Base-by-base conservation (phyloP, 2,797 vertebrate species). In the Rhabdomys pumilio region DNA sequence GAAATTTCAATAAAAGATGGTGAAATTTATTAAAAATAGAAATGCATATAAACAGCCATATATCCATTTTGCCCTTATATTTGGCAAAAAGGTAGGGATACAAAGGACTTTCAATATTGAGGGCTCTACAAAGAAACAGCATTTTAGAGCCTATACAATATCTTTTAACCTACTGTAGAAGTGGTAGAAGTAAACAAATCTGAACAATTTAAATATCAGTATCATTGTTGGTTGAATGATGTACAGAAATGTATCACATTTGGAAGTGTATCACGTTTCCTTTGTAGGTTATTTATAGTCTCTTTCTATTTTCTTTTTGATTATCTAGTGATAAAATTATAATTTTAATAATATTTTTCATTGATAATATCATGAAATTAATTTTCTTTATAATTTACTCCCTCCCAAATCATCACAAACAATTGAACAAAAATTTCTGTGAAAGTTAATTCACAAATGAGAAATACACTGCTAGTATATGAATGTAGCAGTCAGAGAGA, bases 1-100 rank as follows among this genome's bases (percentile, higher is more conserved):
- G 17, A 93, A 82, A 95, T 94, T 44, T 84, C 84, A 96, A 44
- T 84, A 83, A 91, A 94, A 95, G 47, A 95, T 67, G 57, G 4
- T 17, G 13, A 94, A 69, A 17, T 38, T 86, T 92, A 92, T 80
- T 86, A 93, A 50, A 59, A 89, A 86, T 85, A 90, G 96, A 91
- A 81, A 82, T 57, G 26, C 38, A 84, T 75, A 63, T 11, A 24
- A 95, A 83, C 47, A 75, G 55, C 0, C 38, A 90, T 41, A 81
- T 90, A 92, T 34, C 24, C 79, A 67, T 57, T 91, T 94, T 91
- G 44, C 44, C 26, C 41, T 63, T 63, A 4, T 59, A 19, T 19
- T 90, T 95, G 31, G 38, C 84, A 88, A 80, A 96, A 92, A 57
- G 89, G 29, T 59, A 75, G 26, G 24, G 91, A 81, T 91, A 67